Evolutionary conservation across 2,113 vertebrate genomes (phyloP), one percentile per base, ranked within the genome.

Genomic region (Puntigrus tetrazona): DNA sequence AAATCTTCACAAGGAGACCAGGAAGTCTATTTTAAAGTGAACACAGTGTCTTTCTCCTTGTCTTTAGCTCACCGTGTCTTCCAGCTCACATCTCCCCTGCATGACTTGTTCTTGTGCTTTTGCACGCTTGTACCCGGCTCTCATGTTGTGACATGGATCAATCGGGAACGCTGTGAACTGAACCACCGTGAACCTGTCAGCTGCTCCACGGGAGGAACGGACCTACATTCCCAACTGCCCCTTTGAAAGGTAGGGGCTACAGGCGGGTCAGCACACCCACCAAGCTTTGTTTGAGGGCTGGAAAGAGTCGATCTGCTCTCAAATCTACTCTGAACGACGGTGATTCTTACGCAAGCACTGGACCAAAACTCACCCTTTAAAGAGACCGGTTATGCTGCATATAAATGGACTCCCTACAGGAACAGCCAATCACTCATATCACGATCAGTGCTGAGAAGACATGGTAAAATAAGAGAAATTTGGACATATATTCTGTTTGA

Each of bases 141-240:
- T 65, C 80, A 52, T 80, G 80, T 61, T 45, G 31, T 80, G 88
- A 81, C 81, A 76, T 50, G 80, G 74, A 87, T 87, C 80, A 81
- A 75, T 87, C 43, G 59, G n/a, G n/a, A 76, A 65, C 11, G 34
- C 79, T 85, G 82, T n/a, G 83, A 36, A 72, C 79, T 77, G 80
- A 88, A 78, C 83, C 70, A 10, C 43, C 52, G n/a, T 50, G 70
- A 87, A 85, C 75, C 47, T 76, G 74, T 59, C 20, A 78, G 72
- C 29, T 31, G 47, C 73, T 69, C 77, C 38, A 25, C 63, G 31
- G 67, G 74, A 86, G 67, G 67, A 82, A 72, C n/a, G 80, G 67
- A 81, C 67, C 85, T 87, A 63, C 57, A 86, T 82, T 89, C 38
- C 65, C 79, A 82, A 77, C 69, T 59, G 69, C 65, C 50, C 38